phyloP scores from a whole-genome alignment of 2,888 invertebrate species.

The Apoda limacodes region DNA sequence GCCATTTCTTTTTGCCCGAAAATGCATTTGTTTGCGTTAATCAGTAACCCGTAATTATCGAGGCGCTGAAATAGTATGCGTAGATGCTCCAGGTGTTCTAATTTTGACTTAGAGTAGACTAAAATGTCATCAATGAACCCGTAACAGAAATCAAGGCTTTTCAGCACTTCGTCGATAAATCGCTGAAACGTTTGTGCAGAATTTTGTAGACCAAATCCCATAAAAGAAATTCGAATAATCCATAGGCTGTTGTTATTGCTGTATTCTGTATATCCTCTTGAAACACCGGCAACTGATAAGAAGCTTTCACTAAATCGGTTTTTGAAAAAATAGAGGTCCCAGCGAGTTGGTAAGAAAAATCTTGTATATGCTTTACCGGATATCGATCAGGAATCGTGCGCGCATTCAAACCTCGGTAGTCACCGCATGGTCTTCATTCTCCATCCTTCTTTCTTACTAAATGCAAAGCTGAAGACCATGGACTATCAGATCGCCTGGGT shows the following conservation, averaged over 20 bases:
- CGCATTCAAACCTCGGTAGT: too few species aligned
- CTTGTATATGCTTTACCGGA: too few species aligned
- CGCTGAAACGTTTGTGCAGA: constrained; percentile 28
- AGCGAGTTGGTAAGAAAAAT: too few species aligned
- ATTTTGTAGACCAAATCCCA: constrained; percentile 14
- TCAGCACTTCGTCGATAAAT: constrained; percentile 15
- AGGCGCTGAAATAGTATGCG: constrained; percentile 8
- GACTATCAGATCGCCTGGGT: constrained; percentile 6
- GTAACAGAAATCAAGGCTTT: constrained; percentile 14
- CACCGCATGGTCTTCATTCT: too few species aligned
- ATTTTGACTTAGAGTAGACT: constrained; percentile 7
- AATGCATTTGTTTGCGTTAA: constrained; percentile 14
- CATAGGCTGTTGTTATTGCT: too few species aligned
- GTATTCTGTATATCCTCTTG: too few species aligned
- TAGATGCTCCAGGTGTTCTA: constrained; percentile 10
- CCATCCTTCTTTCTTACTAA: too few species aligned
- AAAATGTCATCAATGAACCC: constrained; percentile 12
- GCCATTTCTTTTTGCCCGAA: constrained; percentile 11
- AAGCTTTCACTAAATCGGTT: too few species aligned
- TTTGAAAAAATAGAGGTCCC: too few species aligned
- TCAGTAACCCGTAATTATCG: constrained; percentile 12
- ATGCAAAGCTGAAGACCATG: constrained; percentile 10
- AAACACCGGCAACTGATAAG: too few species aligned
- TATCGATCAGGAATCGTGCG: too few species aligned
- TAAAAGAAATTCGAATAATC: constrained; percentile 3